A percentile compares a stretch with the other conserved stretches of the same genome.
These are phyloP conservation scores for Xylota segnis DNA, from an alignment of 2,888 invertebrate genomes.

Conservation along the genomic window DNA sequence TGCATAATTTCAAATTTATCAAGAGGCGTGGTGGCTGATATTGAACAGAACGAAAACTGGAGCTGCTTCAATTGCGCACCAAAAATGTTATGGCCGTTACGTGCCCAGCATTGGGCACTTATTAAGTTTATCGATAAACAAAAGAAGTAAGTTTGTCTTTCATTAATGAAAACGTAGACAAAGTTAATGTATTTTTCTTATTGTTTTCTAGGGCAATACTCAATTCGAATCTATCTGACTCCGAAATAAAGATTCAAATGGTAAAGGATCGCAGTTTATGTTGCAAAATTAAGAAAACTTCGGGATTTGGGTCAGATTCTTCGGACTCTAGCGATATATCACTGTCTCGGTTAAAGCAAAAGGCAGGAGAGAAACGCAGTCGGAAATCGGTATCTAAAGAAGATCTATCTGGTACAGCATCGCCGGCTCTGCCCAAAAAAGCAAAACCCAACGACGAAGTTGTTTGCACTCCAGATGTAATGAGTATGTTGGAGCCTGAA, in stretches of 20 bases:
- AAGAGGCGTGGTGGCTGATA: conserved; percentile 87
- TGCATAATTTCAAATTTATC: conserved; percentile 91
- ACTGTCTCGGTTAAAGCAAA: conserved; percentile 78
- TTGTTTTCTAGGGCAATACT: conserved; percentile 79
- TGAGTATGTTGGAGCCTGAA: conserved; percentile 83
- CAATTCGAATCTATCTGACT: conserved; percentile 79
- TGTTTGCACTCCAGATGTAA: conserved; percentile 87
- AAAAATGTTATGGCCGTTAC: conserved; percentile 87
- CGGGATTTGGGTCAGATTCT: conserved; percentile 79
- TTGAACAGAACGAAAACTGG: conserved; percentile 92
- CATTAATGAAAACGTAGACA: neutral
- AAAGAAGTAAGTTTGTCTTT: conserved; percentile 81
- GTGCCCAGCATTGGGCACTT: conserved; percentile 90
- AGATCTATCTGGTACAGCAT: conserved; percentile 70
- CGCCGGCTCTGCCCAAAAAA: conserved; percentile 78
- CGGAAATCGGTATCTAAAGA: conserved; percentile 64
- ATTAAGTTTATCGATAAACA: conserved; percentile 88
- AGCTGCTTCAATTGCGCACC: conserved; percentile 91
- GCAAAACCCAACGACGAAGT: conserved; percentile 84
- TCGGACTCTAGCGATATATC: conserved; percentile 79
- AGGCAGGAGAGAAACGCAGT: conserved; percentile 53
- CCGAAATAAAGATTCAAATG: conserved; percentile 79
- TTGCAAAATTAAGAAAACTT: conserved; percentile 81
- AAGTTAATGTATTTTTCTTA: conserved; percentile 4
- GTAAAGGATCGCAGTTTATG: conserved; percentile 81